Percentiles rank a stretch among this genome's conserved stretches.
Evolutionary conservation across 2,113 vertebrate genomes (phyloP).

Genomic region (Nyctibius bracteatus): DNA sequence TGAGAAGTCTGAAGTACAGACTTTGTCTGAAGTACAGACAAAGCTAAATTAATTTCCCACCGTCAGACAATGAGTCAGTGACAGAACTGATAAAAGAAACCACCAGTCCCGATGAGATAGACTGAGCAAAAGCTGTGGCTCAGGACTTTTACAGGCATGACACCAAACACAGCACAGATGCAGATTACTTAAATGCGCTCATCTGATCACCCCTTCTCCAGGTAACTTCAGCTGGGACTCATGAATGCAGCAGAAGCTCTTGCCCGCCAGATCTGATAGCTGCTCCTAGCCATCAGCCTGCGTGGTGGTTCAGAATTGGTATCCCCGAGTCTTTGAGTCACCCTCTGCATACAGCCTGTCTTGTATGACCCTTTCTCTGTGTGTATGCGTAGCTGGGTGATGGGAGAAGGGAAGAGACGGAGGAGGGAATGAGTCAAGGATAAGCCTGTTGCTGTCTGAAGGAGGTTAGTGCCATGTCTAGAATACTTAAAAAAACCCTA

Average conservation of each 20-base stretch:
- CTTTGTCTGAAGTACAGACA: not conserved
- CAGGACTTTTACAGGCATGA: not conserved
- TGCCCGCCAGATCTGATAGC: not conserved
- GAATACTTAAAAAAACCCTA: not conserved
- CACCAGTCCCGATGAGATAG: not conserved
- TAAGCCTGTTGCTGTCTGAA: not conserved
- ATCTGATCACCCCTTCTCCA: not conserved
- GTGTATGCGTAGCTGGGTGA: rapidly evolving
- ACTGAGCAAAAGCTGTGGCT: not conserved
- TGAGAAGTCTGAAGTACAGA: not conserved
- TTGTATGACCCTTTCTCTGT: not conserved
- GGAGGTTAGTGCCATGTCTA: not conserved
- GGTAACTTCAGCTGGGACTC: not conserved
- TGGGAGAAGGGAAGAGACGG: not conserved
- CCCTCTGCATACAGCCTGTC: not conserved
- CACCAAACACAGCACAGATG: not conserved
- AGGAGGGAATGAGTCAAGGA: not conserved
- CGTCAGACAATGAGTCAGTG: conserved; percentile 22
- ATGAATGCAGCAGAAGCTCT: not conserved
- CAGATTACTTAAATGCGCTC: rapidly evolving
- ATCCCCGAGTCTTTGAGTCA: rapidly evolving
- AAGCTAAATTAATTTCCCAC: not conserved
- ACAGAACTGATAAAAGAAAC: conserved; percentile 13
- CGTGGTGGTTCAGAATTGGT: not conserved
- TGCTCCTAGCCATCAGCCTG: not conserved